These are phyloP conservation scores for Pyrgilauda ruficollis DNA, from an alignment of 2,113 vertebrate genomes.

Conservation along the genomic window DNA sequence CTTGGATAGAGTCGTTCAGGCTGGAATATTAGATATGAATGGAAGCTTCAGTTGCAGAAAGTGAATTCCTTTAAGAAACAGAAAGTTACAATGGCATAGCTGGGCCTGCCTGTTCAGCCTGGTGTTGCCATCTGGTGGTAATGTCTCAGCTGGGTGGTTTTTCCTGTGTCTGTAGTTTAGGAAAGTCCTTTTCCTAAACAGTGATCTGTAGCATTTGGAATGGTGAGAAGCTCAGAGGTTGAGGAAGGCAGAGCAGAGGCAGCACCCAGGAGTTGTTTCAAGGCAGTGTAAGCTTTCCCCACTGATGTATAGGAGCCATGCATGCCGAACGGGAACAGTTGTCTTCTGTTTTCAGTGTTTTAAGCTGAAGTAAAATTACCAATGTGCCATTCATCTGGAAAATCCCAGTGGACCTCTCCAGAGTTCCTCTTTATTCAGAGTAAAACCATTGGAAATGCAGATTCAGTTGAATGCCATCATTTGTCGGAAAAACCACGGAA, in stretches of 20 bases:
- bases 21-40: neutral
- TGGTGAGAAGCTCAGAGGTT: neutral
- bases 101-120: neutral
- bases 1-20: neutral
- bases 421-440: neutral
- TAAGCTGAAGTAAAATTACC: neutral
- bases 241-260: neutral
- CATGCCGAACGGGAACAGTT: neutral
- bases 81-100: neutral
- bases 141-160: neutral
- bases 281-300: neutral
- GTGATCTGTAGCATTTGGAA: neutral
- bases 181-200: neutral
- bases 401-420: neutral
- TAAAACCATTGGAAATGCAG: neutral
- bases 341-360: neutral
- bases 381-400: neutral
- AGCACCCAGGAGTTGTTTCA: neutral
- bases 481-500: neutral
- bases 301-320: neutral
- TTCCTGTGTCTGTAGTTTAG: neutral
- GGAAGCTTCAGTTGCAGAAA: neutral
- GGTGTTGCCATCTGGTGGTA: conserved; percentile 46
- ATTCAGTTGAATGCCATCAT: neutral
- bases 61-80: neutral